These are phyloP conservation scores for Amphilophus citrinellus DNA, from an alignment of 2,113 vertebrate species.

Conservation along the genomic window DNA sequence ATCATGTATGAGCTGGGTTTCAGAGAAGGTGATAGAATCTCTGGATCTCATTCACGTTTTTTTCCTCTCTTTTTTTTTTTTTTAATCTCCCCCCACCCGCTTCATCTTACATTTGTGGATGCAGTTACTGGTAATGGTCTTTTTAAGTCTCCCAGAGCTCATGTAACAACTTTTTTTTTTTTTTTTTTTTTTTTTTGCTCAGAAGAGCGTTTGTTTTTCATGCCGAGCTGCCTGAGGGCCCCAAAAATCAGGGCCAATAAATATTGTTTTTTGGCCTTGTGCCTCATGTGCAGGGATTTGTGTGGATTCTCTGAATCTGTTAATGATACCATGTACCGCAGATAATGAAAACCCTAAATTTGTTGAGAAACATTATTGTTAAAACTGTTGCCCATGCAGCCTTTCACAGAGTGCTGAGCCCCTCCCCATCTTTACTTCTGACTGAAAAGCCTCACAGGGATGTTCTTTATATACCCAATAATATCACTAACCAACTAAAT, in stretches of 20 bases:
- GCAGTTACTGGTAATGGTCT: neutral
- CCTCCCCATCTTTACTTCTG: neutral
- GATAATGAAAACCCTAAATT: neutral
- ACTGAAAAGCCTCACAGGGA: neutral
- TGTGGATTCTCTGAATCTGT: neutral
- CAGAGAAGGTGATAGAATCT: neutral
- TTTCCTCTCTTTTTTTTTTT: too few relatives aligned
- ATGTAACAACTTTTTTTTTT: neutral
- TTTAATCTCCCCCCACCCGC: too few relatives aligned
- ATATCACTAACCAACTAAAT: slow-evolving; percentile 5
- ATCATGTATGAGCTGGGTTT: neutral
- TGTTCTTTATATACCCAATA: slow-evolving; percentile 6
- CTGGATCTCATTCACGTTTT: neutral
- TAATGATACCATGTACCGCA: neutral
- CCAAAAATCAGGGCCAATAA: neutral
- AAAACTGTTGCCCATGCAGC: neutral
- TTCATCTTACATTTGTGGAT: neutral
- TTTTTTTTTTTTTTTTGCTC: neutral
- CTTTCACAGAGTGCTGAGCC: neutral
- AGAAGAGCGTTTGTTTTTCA: neutral
- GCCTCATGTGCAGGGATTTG: neutral
- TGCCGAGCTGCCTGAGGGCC: neutral
- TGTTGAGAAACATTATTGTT: neutral
- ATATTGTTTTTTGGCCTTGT: neutral
- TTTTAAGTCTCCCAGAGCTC: neutral